Conservation (phyloP, 2,797 vertebrate genomes). For the Bradypodion ventrale region DNA sequence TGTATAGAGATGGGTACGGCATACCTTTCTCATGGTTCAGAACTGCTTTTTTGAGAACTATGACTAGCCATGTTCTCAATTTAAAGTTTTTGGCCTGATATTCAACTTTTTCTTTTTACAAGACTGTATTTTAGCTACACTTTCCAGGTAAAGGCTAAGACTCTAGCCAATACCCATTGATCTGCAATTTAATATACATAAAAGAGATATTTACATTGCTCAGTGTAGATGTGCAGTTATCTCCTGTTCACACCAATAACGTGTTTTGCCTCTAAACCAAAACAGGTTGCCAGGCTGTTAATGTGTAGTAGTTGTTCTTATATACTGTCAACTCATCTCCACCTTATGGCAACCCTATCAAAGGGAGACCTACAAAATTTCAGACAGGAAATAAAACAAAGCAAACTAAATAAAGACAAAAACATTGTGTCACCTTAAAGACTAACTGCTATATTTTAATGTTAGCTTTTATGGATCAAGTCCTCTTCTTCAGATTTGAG, state of each 20-base stretch:
- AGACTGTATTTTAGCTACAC: background rate
- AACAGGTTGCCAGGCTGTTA: no score
- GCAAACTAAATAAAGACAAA: no score
- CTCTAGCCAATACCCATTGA: background rate
- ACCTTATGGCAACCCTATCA: no score
- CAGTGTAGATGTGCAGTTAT: background rate
- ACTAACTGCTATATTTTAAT: no score
- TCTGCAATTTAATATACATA: background rate
- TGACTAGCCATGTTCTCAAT: background rate
- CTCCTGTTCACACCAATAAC: background rate
- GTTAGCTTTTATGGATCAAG: no score
- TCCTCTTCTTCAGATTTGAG: no score
- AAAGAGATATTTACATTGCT: background rate
- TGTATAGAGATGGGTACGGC: background rate
- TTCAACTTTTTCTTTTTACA: background rate
- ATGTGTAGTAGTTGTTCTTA: no score
- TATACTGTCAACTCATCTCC: no score
- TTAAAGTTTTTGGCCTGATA: background rate
- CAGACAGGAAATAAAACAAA: no score
- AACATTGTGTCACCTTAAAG: no score
- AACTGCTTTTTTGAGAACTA: conserved; percentile 11
- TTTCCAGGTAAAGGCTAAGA: background rate
- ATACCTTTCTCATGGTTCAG: conserved; percentile 6
- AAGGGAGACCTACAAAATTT: no score
- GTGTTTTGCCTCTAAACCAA: background rate